phyloP scores from a whole-genome alignment of 2,797 vertebrate genomes.

The Pseudochirops corinnae region DNA sequence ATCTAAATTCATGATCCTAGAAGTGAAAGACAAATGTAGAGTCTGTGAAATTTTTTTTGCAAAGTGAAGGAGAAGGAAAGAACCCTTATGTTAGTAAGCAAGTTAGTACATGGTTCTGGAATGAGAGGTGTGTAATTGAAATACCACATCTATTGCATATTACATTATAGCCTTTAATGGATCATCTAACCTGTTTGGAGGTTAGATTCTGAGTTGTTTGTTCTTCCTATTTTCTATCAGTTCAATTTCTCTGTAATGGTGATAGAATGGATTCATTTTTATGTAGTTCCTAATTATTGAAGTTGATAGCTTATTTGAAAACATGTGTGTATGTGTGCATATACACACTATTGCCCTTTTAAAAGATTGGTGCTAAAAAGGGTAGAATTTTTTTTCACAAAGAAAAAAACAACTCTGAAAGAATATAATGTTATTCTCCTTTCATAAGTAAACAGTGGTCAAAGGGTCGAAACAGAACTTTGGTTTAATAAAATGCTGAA shows the following conservation, averaged over 20 bases:
- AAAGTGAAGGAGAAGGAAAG: too few species aligned
- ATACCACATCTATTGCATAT: too few species aligned
- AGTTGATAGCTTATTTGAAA: neutral
- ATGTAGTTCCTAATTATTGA: neutral
- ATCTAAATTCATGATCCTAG: too few species aligned
- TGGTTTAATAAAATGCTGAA: neutral
- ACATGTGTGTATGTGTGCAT: too few species aligned
- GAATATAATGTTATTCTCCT: neutral
- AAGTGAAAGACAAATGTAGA: too few species aligned
- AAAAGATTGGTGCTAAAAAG: neutral
- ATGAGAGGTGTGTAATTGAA: too few species aligned
- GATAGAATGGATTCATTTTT: neutral
- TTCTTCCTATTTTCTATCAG: neutral
- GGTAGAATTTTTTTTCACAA: neutral
- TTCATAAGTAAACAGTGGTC: neutral
- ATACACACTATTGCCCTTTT: neutral
- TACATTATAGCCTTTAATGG: too few species aligned
- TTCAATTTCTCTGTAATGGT: neutral
- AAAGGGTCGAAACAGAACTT: neutral
- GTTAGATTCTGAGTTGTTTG: neutral
- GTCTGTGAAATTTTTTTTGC: too few species aligned
- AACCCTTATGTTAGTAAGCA: too few species aligned
- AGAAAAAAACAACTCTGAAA: neutral
- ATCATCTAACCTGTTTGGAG: too few species aligned
- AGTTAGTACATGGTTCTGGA: too few species aligned